Percentiles rank a stretch among this genome's conserved stretches.
These are phyloP conservation scores for Bos javanicus DNA, from an alignment of 2,113 vertebrate genomes.

Conservation along the genomic window DNA sequence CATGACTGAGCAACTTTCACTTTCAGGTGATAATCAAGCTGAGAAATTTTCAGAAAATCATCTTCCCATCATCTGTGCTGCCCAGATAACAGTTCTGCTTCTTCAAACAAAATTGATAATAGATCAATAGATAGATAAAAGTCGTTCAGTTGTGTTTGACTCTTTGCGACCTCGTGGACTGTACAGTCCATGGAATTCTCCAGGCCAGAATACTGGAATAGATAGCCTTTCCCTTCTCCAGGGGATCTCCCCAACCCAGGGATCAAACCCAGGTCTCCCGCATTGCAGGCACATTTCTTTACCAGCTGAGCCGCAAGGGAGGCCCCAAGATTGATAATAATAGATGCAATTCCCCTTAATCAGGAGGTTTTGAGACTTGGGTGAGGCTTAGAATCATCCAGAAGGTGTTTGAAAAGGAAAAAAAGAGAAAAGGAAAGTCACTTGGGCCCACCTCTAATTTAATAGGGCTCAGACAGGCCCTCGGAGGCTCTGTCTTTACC, in stretches of 20 bases:
- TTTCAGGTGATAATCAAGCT: neutral
- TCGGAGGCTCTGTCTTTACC: neutral
- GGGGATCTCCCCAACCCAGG: neutral
- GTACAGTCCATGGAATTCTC: neutral
- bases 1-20: neutral
- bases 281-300: neutral
- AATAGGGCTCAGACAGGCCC: neutral
- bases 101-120: neutral
- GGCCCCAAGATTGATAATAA: neutral
- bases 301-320: neutral
- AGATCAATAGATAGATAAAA: neutral
- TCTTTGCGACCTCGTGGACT: neutral
- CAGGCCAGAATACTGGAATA: neutral
- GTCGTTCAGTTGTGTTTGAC: rapidly evolving
- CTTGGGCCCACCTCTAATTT: neutral
- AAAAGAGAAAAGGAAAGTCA: neutral
- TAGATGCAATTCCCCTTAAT: neutral
- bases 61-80: neutral
- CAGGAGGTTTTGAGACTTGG: neutral
- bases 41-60: neutral
- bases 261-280: neutral
- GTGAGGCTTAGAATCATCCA: neutral
- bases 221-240: neutral
- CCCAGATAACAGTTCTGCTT: neutral
- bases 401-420: neutral